Evolutionary conservation across 1,140 invertebrate genomes (phyloP), one percentile per base, ranked within the genome.

Genomic region (Campodea augens): DNA sequence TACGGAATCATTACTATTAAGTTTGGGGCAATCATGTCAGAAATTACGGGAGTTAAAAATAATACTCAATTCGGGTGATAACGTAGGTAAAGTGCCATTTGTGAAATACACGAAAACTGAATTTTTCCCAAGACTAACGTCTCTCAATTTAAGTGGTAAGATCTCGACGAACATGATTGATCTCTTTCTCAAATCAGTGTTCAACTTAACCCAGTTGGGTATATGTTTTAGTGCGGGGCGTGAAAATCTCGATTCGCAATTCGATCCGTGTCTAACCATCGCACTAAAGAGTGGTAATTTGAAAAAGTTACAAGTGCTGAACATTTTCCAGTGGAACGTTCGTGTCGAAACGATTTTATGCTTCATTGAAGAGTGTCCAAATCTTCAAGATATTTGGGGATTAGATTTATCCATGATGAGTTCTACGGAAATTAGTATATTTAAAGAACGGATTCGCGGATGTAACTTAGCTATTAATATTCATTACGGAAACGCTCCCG

Each of bases 261-360:
- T n/a, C n/a, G n/a, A n/a, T n/a, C n/a, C n/a, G n/a, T n/a, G n/a
- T n/a, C n/a, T n/a, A n/a, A n/a, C n/a, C n/a, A n/a, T n/a, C n/a
- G n/a, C n/a, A n/a, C n/a, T n/a, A n/a, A n/a, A n/a, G n/a, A n/a
- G n/a, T n/a, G n/a, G n/a, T n/a, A 18, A 29, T 21, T 20, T 44
- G 3, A 41, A 4, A 7, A 24, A 41, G 13, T n/a, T 44, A 5
- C 20, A 44, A 29, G 27, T n/a, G 12, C 29, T 44, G 3, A 20
- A 44, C 23, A 27, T 18, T 29, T 44, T 44, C 42, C 42, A 44
- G 21, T 44, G 42, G 42, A 29, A 44, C 19, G 42, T 44, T 5
- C 23, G 27, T 7, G 20, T 37, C 3, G 23, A 25, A 44, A 44
- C 42, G 5, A 37, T 44, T 15, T 15, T 7, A 7, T 32, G 7